Base-by-base conservation (phyloP, 2,888 invertebrate species). In the Andrena bucephala region DNA sequence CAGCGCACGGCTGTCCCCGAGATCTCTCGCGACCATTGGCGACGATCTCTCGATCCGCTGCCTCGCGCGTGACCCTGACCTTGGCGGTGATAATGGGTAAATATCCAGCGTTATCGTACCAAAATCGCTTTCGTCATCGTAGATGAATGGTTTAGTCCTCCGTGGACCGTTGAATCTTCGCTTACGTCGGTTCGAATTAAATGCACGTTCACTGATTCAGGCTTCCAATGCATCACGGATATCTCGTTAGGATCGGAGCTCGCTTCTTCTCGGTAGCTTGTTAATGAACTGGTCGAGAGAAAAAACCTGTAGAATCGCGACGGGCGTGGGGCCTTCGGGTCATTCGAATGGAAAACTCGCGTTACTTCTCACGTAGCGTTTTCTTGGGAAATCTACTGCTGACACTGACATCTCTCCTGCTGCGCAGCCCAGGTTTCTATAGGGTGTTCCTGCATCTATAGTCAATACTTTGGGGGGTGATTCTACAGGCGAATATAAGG, bases 71-170 rank as follows among this genome's bases (percentile, higher is more conserved):
- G 29, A 7, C 63, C 7, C 57, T 31, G 54, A 29, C 33, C 16
- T 73, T 68, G 29, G 5, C 48, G n/a, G 71, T 81, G 74, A 59
- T 76, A 3, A 63, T 86, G 67, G 86, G 86, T 86, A 79, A 86
- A 63, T 81, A 81, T 79, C 20, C 24, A 24, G 1, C n/a, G 8
- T 54, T 54, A 52, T 36, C 52, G 2, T n/a, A n/a, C 24, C 13
- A 6, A 8, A 31, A 52, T 33, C 33, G 4, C 3, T 6, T 8
- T 27, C 27, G 7, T 27, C 7, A 13, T 5, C n/a, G 0, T 62
- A 10, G 4, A 57, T 57, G 36, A 42, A 20, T 57, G 10, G 5
- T 57, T 13, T 29, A 13, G n/a, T 7, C 7, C 7, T 29, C 13
- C 6, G 13, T 1, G 42, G 16, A 31, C 67, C 20, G n/a, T 68